Evolutionary conservation across 2,113 vertebrate species (phyloP), one percentile per base, ranked within the genome.

Genomic region (Cyprinus carpio): DNA sequence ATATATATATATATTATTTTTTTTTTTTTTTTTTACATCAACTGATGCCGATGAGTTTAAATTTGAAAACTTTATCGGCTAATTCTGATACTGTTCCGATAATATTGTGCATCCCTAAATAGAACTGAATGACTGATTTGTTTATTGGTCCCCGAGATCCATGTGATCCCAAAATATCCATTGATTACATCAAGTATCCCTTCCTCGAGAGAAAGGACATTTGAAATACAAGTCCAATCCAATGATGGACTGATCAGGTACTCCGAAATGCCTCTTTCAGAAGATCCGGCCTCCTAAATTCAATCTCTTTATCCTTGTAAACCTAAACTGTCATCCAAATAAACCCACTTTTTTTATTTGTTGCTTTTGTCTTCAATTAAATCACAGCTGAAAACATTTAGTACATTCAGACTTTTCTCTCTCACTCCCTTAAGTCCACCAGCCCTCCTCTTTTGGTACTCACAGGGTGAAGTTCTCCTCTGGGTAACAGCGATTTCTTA

Each of bases 401-500:
- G 54, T 40, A 40, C 54, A 60, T 56, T n/a, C 76, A 37, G 54
- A 60, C 12, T 20, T 34, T 54, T 37, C 9, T 37, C 25, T 80
- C 72, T 25, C 23, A 5, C 54, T 56, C 13, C 4, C 51, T 29
- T 31, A 25, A 54, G 40, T n/a, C 29, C 80, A 56, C 18, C 4
- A 6, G 15, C 40, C 20, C 29, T 2, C 43, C 74, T 76, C 46
- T 29, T 25, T 46, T 37, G 43, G 15, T 60, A 96, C 97, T 97
- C 86, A 98, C 97, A 92, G 93, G 85, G 94, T 96, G 54, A 99
- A 96, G 88, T 97, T 93, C 88, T 96, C 94, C 92, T 99, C 97
- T 0, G 95, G 94, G 93, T 98, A 99, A 93, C 98, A 99, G 83
- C 98, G 95, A 94, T 99, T 99, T 75, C 98, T 94, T 88, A 99